Evolutionary conservation across 2,888 invertebrate genomes (phyloP).

Genomic region (Lathronympha strigana): DNA sequence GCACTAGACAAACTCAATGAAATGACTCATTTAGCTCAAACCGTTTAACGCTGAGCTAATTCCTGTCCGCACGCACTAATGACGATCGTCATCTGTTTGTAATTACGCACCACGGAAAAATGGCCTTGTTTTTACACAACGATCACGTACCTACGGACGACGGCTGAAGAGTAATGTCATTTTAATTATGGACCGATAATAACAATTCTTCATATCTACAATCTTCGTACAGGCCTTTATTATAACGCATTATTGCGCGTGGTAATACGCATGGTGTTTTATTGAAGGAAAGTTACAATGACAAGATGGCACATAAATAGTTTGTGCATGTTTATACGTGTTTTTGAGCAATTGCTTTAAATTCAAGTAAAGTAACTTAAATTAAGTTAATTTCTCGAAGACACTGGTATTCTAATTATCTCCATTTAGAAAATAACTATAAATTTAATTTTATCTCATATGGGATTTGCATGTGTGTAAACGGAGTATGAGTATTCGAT

Average conservation of each 20-base stretch:
- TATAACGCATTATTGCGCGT: not conserved
- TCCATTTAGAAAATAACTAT: too few species aligned
- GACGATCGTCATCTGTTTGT: constrained; percentile 73
- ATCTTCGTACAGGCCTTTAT: not conserved
- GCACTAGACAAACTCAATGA: not conserved
- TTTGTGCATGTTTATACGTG: too few species aligned
- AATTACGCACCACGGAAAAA: constrained; percentile 73
- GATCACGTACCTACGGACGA: constrained; percentile 46
- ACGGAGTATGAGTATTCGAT: too few species aligned
- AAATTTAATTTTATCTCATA: too few species aligned
- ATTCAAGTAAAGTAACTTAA: too few species aligned
- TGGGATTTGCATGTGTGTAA: too few species aligned
- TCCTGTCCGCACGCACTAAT: constrained; percentile 58
- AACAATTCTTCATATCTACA: constrained; percentile 7
- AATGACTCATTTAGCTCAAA: constrained; percentile 23
- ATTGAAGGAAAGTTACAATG: too few species aligned
- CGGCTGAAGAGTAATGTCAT: constrained; percentile 14
- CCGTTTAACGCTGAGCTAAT: constrained; percentile 48
- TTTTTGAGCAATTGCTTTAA: too few species aligned
- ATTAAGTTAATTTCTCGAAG: too few species aligned
- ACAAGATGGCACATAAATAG: too few species aligned
- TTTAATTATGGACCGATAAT: constrained; percentile 22
- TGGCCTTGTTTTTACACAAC: constrained; percentile 69
- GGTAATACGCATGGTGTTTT: too few species aligned
- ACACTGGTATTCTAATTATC: too few species aligned